phyloP scores from a whole-genome alignment of 2,888 invertebrate species.

The Atethmia centrago region DNA sequence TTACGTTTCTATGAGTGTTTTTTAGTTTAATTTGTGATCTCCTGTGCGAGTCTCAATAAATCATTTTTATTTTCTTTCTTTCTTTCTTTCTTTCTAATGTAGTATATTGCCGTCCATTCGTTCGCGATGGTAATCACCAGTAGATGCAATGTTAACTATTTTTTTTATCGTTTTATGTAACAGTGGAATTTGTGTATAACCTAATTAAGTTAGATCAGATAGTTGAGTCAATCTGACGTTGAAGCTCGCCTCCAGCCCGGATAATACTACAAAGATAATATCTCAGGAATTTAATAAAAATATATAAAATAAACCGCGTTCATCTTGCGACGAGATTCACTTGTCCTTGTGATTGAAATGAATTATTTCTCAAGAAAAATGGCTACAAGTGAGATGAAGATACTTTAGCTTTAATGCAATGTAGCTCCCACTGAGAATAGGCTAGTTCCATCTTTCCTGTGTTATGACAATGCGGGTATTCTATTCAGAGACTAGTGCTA shows the following conservation, averaged over 20 bases:
- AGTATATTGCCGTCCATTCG: background rate
- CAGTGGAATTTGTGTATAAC: background rate
- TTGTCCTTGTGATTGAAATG: slow-evolving; percentile 59
- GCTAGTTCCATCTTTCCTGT: slow-evolving; percentile 10
- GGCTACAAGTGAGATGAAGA: slow-evolving; percentile 42
- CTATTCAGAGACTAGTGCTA: no score
- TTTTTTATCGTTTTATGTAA: background rate
- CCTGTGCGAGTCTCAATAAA: no score
- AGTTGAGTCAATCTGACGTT: slow-evolving; percentile 15
- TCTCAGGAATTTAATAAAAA: slow-evolving; percentile 57
- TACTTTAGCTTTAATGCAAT: slow-evolving; percentile 46
- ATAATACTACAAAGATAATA: slow-evolving; percentile 33
- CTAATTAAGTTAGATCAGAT: slow-evolving; percentile 19
- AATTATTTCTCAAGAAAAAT: slow-evolving; percentile 58
- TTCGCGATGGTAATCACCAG: background rate
- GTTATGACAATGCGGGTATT: slow-evolving; percentile 14
- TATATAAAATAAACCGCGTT: slow-evolving; percentile 57
- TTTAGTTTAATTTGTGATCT: no score
- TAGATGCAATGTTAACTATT: background rate
- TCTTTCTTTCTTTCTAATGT: no score
- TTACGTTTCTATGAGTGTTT: no score
- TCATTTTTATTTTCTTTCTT: no score
- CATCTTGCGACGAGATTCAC: slow-evolving; percentile 54
- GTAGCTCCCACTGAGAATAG: slow-evolving; percentile 23
- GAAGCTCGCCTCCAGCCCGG: background rate